A percentile compares a stretch with the other conserved stretches of the same genome.
phyloP scores from a whole-genome alignment of 2,797 vertebrate genomes.

The Bovichtus diacanthus region DNA sequence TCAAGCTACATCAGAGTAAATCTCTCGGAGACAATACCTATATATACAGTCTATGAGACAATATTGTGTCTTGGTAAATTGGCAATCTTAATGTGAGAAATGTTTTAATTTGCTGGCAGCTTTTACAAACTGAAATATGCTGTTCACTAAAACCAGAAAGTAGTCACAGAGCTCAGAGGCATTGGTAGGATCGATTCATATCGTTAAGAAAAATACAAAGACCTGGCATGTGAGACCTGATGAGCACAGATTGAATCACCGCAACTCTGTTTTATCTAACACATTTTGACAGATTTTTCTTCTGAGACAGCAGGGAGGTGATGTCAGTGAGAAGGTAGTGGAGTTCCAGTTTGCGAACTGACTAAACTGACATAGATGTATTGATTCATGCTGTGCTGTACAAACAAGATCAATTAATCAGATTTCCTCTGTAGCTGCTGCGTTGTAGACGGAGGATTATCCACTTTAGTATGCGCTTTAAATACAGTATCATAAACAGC shows the following conservation, averaged over 20 bases:
- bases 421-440: constrained; percentile 40
- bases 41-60: not conserved
- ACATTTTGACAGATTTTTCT: not conserved
- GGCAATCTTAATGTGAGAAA: not conserved
- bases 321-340: constrained; percentile 18
- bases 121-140: not conserved
- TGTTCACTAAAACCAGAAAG: constrained; percentile 3
- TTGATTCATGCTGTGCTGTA: constrained; percentile 42
- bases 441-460: constrained; percentile 12
- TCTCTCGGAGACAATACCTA: not conserved
- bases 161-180: not conserved
- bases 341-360: constrained; percentile 26
- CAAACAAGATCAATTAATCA: constrained; percentile 50
- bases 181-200: not conserved
- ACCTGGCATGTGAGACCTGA: not conserved
- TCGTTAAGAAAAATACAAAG: constrained; percentile 1
- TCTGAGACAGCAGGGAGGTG: not conserved
- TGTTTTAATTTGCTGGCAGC: not conserved
- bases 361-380: constrained; percentile 38
- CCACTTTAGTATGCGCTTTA: constrained; percentile 21
- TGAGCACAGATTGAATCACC: constrained; percentile 13
- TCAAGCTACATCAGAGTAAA: not conserved
- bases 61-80: not conserved
- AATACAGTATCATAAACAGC: constrained; percentile 22
- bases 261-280: not conserved